phyloP scores from a whole-genome alignment of 2,888 invertebrate genomes.

The Ceriagrion tenellum region DNA sequence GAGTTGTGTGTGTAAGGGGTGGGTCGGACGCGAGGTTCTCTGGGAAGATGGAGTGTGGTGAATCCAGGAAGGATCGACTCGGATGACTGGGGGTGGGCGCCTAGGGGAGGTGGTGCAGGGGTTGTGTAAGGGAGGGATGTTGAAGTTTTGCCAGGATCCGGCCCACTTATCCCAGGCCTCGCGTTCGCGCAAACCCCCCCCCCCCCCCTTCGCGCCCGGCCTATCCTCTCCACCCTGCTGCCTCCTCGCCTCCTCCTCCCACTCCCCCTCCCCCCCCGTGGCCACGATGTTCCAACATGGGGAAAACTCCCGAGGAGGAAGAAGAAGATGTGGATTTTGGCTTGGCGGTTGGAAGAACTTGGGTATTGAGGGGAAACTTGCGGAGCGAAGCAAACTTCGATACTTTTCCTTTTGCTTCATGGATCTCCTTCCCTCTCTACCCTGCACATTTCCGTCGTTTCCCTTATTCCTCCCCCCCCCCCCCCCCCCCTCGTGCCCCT shows the following conservation, averaged over 20 bases:
- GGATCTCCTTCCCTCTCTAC: not conserved
- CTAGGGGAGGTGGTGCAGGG: constrained; percentile 68
- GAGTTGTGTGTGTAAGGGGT: not conserved
- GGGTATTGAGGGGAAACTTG: constrained; percentile 61
- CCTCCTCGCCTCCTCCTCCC: constrained; percentile 73
- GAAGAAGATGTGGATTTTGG: constrained; percentile 60
- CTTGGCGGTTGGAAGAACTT: constrained; percentile 65
- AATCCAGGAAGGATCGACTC: constrained; percentile 67
- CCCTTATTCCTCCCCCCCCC: not conserved
- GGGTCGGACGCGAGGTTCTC: not conserved
- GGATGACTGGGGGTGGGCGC: constrained; percentile 69
- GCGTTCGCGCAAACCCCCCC: constrained; percentile 73
- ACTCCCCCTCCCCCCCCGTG: constrained; percentile 69
- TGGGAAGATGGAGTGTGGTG: constrained; percentile 58
- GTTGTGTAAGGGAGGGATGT: constrained; percentile 63
- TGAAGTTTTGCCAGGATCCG: constrained; percentile 73
- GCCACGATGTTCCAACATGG: constrained; percentile 59
- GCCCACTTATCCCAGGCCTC: constrained; percentile 23
- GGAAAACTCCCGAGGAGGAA: constrained; percentile 31
- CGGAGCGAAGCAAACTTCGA: constrained; percentile 66
- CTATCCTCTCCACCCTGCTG: not conserved
- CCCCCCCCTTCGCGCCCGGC: constrained; percentile 35
- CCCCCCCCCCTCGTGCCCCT: not conserved
- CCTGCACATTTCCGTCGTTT: not conserved
- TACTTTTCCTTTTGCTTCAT: constrained; percentile 62